Conservation (phyloP, 2,888 invertebrate genomes). For the Automeris io region DNA sequence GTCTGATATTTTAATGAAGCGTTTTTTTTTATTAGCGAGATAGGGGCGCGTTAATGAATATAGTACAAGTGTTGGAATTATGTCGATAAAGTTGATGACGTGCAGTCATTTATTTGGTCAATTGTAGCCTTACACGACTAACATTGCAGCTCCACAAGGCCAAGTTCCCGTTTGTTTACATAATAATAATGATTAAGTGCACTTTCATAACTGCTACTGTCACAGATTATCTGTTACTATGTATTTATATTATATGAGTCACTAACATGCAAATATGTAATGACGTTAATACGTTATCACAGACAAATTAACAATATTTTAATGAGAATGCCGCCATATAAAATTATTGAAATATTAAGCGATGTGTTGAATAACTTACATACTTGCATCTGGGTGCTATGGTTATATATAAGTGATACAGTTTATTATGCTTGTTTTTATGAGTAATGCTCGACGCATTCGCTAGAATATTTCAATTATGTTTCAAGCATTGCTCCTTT, state of each 20-base stretch:
- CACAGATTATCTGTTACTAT: slow-evolving; percentile 74
- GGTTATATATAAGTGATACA: slow-evolving; percentile 73
- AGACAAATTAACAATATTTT: slow-evolving; percentile 58
- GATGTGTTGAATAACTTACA: slow-evolving; percentile 69
- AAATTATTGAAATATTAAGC: slow-evolving; percentile 42
- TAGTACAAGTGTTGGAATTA: slow-evolving; percentile 28
- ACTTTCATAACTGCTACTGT: slow-evolving; percentile 74
- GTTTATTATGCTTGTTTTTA: slow-evolving; percentile 70
- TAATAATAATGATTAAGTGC: slow-evolving; percentile 67
- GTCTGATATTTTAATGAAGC: slow-evolving; percentile 61
- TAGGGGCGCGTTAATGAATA: slow-evolving; percentile 41
- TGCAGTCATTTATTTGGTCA: slow-evolving; percentile 62
- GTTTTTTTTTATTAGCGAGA: slow-evolving; percentile 57
- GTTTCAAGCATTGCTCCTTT: slow-evolving; percentile 58
- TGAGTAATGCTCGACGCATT: slow-evolving; percentile 53
- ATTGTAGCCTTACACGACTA: slow-evolving; percentile 74
- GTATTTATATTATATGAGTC: slow-evolving; percentile 76
- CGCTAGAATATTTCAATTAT: slow-evolving; percentile 13
- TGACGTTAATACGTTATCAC: slow-evolving; percentile 61
- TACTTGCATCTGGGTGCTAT: slow-evolving; percentile 77
- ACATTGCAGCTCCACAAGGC: slow-evolving; percentile 76
- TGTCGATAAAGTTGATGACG: slow-evolving; percentile 74
- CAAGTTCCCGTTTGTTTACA: slow-evolving; percentile 72
- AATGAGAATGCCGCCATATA: slow-evolving; percentile 64
- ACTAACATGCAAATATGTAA: slow-evolving; percentile 78